Base-by-base conservation (phyloP, 2,797 vertebrate species). In the Coilia nasus region DNA sequence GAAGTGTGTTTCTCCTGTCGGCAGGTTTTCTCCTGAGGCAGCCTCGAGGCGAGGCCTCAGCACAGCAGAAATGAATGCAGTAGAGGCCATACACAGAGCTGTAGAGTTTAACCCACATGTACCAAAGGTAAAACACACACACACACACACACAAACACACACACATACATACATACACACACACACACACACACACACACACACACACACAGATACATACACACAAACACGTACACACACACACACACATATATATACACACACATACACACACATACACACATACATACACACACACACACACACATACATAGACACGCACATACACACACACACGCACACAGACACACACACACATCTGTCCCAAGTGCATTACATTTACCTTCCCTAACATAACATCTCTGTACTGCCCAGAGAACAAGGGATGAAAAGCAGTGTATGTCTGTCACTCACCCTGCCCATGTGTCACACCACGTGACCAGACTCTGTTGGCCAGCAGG, bases 41-140 rank as follows among this genome's bases (percentile, higher is more conserved):
- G 98, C 98, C 0, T 99, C 97, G 67, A 96, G 96, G 92, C 96
- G 98, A 95, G 98, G 98, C 56, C 96, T 99, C n/a, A 99, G 97
- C 91, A 98, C 98, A 92, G 97, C 98, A 92, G 98, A 99, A 94
- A 99, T 99, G 95, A 99, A 97, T 86, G 98, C 98, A 83, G 98
- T 99, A 92, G 98, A 99, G 95, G 98, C 98, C 91, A 99, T 99
- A 95, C 98, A 99, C 94, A 97, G 98, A 96, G 98, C 98, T 83
- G 98, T 99, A 89, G 98, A 99, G 94, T 99, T 99, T 94, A 99
- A 99, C 94, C 98, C 98, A 92, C 98, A 99, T 67, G 98, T 99
- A 95, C 98, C 98, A 95, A 99, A 99, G 97, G 98, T 99, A 90
- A 94, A 95, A 86, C 7, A 46, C 81, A 25, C 75, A 10, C 46